phyloP scores from a whole-genome alignment of 2,113 vertebrate genomes.

The Theristicus caerulescens region DNA sequence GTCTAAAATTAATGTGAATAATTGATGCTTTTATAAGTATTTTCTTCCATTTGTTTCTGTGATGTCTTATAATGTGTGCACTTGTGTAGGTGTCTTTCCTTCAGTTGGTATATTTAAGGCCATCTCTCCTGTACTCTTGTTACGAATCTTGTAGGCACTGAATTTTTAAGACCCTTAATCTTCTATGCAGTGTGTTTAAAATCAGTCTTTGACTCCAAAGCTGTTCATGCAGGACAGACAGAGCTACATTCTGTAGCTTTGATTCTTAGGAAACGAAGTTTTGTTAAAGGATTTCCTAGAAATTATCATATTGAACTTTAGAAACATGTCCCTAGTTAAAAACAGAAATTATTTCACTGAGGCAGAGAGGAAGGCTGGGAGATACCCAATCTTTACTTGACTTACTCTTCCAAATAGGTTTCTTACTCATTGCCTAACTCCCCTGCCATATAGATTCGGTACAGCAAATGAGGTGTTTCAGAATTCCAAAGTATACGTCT shows the following conservation, averaged over 20 bases:
- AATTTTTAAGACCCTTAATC: neutral
- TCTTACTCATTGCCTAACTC: neutral
- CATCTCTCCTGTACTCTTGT: neutral
- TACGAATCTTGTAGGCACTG: neutral
- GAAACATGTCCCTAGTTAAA: neutral
- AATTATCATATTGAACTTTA: neutral
- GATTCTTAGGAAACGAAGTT: neutral
- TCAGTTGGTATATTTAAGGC: neutral
- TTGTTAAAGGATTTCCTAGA: neutral
- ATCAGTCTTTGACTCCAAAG: neutral
- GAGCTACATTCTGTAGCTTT: neutral
- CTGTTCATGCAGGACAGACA: neutral
- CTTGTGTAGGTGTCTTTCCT: neutral
- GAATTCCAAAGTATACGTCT: neutral
- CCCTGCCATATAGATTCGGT: neutral
- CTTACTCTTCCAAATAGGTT: neutral
- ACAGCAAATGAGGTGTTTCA: neutral
- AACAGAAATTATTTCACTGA: neutral
- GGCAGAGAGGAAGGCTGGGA: neutral
- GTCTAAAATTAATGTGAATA: neutral
- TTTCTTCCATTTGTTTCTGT: neutral
- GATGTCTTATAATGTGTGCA: neutral
- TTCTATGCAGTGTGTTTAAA: neutral
- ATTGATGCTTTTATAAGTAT: neutral
- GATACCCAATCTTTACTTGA: neutral